These are phyloP conservation scores for Arbacia lixula DNA, from an alignment of 53 echinoderm and acorn worm species.

Conservation along the genomic window DNA sequence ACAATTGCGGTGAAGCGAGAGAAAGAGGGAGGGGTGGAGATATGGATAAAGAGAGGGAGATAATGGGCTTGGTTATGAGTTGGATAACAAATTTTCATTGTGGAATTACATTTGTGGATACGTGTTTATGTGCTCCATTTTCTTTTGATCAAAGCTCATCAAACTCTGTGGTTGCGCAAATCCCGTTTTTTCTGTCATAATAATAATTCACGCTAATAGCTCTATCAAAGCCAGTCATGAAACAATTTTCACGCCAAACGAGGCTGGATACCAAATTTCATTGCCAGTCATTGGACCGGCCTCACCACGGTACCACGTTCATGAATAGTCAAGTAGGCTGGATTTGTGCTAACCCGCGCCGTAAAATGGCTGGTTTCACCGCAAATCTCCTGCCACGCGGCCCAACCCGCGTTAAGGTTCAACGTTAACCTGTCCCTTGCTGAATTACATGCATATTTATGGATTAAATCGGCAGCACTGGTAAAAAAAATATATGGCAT, in stretches of 20 bases:
- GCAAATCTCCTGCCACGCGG: conserved; percentile 32
- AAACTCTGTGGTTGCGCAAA: too few species aligned
- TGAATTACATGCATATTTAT: conserved; percentile 25
- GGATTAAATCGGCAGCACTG: too few species aligned
- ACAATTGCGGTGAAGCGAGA: too few species aligned
- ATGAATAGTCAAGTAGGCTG: conserved; percentile 14
- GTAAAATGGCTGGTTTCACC: conserved; percentile 11
- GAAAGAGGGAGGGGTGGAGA: too few species aligned
- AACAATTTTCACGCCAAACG: conserved; percentile 32
- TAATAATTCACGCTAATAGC: conserved; percentile 29
- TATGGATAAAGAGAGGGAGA: too few species aligned
- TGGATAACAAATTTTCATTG: too few species aligned
- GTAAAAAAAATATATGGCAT: too few species aligned
- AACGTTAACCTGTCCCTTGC: conserved; percentile 9
- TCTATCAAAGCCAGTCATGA: conserved; percentile 29
- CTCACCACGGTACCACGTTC: background rate
- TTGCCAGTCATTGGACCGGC: conserved; percentile 1
- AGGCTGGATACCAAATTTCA: conserved; percentile 22
- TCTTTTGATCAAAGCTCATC: too few species aligned
- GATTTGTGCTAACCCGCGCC: conserved; percentile 2
- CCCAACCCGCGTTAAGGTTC: background rate
- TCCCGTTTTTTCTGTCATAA: too few species aligned
- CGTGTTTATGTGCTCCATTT: too few species aligned
- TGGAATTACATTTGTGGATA: too few species aligned
- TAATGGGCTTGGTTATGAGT: too few species aligned